A percentile compares a stretch with the other conserved stretches of the same genome.
phyloP scores from a whole-genome alignment of 2,113 vertebrate genomes.

The Ancistrus triradiatus region DNA sequence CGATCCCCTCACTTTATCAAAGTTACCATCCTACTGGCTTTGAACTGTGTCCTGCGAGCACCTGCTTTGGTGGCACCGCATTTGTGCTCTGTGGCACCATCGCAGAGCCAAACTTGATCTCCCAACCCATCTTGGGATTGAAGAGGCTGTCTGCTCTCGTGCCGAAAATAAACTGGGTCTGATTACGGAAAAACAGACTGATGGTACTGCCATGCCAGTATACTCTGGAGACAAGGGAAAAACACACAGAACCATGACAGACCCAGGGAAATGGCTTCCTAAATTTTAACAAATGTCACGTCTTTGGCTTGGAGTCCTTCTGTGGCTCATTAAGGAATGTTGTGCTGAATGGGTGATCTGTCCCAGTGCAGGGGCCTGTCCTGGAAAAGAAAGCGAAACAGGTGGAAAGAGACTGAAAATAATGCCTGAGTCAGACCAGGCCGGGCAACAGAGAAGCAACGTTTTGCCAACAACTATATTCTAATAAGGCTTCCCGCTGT shows the following conservation, averaged over 20 bases:
- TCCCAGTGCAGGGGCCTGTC: constrained; percentile 1
- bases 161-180: constrained; percentile 1
- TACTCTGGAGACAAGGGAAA: neutral
- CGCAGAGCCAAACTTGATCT: constrained; percentile 1
- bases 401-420: constrained; percentile 15
- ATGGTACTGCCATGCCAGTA: constrained; percentile 1
- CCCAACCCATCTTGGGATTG: neutral
- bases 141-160: neutral
- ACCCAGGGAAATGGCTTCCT: neutral
- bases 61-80: neutral
- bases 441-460: neutral
- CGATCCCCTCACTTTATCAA: constrained; percentile 42
- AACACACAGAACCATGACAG: neutral
- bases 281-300: neutral
- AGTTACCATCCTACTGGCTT: constrained; percentile 26
- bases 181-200: neutral
- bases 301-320: constrained; percentile 4
- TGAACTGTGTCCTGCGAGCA: constrained; percentile 28
- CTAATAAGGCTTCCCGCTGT: constrained; percentile 38
- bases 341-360: constrained; percentile 5
- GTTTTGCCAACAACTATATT: constrained; percentile 24
- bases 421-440: neutral
- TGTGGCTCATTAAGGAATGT: constrained; percentile 22
- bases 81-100: neutral
- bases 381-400: constrained; percentile 17